These are phyloP conservation scores for Platycnemis pennipes DNA, from an alignment of 2,888 invertebrate genomes.

Conservation along the genomic window DNA sequence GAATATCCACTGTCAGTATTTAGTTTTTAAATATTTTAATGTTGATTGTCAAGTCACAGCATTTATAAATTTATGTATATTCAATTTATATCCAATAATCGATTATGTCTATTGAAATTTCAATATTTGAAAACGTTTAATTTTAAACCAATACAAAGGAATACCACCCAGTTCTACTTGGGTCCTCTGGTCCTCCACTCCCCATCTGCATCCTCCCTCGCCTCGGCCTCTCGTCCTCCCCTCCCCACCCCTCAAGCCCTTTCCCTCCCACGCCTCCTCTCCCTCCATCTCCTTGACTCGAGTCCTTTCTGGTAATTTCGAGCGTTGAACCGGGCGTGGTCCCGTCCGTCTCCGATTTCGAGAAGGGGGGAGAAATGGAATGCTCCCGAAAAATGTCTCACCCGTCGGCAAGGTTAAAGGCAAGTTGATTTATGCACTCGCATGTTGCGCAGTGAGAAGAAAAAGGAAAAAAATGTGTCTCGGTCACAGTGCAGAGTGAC, in stretches of 20 bases:
- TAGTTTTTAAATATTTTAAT: too few relatives aligned
- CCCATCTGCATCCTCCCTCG: background rate
- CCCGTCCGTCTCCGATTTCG: background rate
- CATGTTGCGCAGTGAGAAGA: too few relatives aligned
- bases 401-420: background rate
- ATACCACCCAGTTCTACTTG: too few relatives aligned
- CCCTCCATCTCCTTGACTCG: background rate
- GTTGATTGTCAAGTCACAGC: too few relatives aligned
- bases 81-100: too few relatives aligned
- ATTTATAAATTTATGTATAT: too few relatives aligned
- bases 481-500: too few relatives aligned
- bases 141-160: too few relatives aligned
- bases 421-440: background rate
- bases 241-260: background rate
- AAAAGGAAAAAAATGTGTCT: too few relatives aligned
- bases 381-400: background rate
- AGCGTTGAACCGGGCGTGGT: background rate
- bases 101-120: too few relatives aligned
- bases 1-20: too few relatives aligned
- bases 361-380: background rate
- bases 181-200: background rate
- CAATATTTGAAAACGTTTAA: too few relatives aligned
- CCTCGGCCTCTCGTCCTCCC: background rate
- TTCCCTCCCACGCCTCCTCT: background rate
- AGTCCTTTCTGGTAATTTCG: background rate